Percentiles rank a stretch among this genome's conserved stretches.
These are phyloP conservation scores for Pygocentrus nattereri DNA, from an alignment of 2,797 vertebrate species.

Conservation along the genomic window DNA sequence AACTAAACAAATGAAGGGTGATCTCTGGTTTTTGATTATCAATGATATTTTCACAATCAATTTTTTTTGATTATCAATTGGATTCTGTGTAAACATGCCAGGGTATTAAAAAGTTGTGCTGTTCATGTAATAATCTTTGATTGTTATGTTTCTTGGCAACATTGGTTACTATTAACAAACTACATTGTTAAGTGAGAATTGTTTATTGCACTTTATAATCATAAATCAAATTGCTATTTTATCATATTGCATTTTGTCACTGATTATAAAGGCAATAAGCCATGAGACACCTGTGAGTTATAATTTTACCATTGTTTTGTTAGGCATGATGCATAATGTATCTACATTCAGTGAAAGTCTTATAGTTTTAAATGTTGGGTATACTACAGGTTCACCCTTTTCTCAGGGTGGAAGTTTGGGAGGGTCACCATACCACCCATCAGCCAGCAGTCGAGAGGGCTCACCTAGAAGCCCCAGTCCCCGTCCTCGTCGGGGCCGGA, in stretches of 20 bases:
- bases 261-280: too few species aligned
- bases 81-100: neutral
- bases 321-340: neutral
- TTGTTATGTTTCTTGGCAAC: neutral
- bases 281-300: too few species aligned
- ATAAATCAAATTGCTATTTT: neutral
- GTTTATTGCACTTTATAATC: neutral
- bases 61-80: too few species aligned
- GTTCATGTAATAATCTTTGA: neutral
- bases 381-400: slow-evolving; percentile 72
- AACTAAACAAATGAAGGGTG: too few species aligned
- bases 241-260: neutral
- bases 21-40: too few species aligned
- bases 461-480: slow-evolving; percentile 75
- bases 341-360: neutral
- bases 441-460: slow-evolving; percentile 78
- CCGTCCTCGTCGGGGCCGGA: slow-evolving; percentile 69
- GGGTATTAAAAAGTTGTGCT: neutral
- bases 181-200: neutral
- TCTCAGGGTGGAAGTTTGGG: slow-evolving; percentile 74
- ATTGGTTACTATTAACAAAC: neutral
- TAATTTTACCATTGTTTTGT: neutral
- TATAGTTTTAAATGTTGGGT: slow-evolving; percentile 6
- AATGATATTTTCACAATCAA: too few species aligned
- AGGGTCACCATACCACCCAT: slow-evolving; percentile 73